Conservation (phyloP, 2,797 vertebrate species). For the Melanotaenia parkinsoni region DNA sequence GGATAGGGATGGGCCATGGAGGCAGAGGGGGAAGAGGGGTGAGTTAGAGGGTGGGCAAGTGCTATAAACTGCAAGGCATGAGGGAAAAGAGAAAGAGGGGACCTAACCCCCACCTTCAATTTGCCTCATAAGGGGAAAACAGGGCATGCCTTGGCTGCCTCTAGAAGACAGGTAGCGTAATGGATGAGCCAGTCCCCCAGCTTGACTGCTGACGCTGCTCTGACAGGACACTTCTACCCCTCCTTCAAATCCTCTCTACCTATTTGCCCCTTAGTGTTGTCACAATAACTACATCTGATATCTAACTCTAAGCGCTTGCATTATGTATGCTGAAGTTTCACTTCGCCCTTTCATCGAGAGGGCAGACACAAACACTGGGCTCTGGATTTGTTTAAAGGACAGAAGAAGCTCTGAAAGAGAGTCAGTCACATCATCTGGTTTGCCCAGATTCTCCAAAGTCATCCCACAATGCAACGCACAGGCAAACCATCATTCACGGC, state of each 20-base stretch:
- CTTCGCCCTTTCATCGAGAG: constrained; percentile 8
- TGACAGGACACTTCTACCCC: constrained; percentile 72
- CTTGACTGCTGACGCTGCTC: constrained; percentile 77
- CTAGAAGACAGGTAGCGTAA: constrained; percentile 69
- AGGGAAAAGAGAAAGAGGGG: constrained; percentile 58
- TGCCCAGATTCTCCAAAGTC: not conserved
- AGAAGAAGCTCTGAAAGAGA: not conserved
- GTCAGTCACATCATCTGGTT: not conserved
- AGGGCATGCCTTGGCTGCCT: constrained; percentile 65
- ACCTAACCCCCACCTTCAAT: constrained; percentile 67
- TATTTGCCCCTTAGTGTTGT: constrained; percentile 41
- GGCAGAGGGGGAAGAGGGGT: not conserved
- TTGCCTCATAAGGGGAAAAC: constrained; percentile 77
- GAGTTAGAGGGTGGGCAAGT: constrained; percentile 2
- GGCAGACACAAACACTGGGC: constrained; percentile 10
- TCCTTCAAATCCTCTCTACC: constrained; percentile 52
- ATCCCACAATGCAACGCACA: not conserved
- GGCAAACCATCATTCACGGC: not conserved
- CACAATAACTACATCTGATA: constrained; percentile 54
- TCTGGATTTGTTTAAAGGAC: constrained; percentile 19
- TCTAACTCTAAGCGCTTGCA: constrained; percentile 26
- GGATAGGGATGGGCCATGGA: constrained; percentile 2
- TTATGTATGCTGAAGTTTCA: constrained; percentile 15
- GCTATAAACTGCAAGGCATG: constrained; percentile 70
- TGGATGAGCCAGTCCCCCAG: constrained; percentile 66